Base-by-base conservation (phyloP, 2,888 invertebrate genomes). In the Iselma pallidipennis region DNA sequence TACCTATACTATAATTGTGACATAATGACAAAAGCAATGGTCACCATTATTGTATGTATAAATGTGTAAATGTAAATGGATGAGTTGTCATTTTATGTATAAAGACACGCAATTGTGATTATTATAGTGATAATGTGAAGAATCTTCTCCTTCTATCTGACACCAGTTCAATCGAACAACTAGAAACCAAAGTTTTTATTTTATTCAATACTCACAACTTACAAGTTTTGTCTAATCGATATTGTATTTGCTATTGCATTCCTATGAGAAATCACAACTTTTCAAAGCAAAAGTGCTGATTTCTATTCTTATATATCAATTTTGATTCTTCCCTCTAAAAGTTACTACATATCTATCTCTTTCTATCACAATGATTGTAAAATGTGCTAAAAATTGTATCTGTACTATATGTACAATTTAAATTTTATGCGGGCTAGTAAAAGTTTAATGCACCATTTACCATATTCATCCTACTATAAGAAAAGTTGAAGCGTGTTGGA, bases 401-500 rank as follows among this genome's bases (percentile, higher is more conserved):
- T 25, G 25, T 6, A 25, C 25, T 25, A 25, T 25, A 25, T 33
- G n/a, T 33, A 31, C 9, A 31, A 31, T n/a, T 33, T 33, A 6
- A 37, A 37, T 21, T 45, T 45, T 45, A 45, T 45, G 42, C 42
- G 42, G 42, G 42, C 42, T 28, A 42, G 61, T 63, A 62, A 66
- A 66, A 66, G 59, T 65, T 65, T 64, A 66, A 68, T 62, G 63
- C 63, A 45, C 55, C 58, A 31, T 63, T 72, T 70, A 71, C 71
- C 71, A 69, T 72, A 72, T 72, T 73, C 71, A 70, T 71, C 61
- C 64, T 61, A 58, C 10, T 45, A 21, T 45, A 68, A 62, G 66
- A 66, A 71, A 68, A 74, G 71, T 70, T 67, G 66, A 65, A 68
- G 68, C 63, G 61, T 45, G 19, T 58, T 52, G 65, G 70, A 73